A percentile compares a stretch with the other conserved stretches of the same genome.
Evolutionary conservation across 1,140 invertebrate genomes (phyloP).

Genomic region (Nasonia vitripennis): DNA sequence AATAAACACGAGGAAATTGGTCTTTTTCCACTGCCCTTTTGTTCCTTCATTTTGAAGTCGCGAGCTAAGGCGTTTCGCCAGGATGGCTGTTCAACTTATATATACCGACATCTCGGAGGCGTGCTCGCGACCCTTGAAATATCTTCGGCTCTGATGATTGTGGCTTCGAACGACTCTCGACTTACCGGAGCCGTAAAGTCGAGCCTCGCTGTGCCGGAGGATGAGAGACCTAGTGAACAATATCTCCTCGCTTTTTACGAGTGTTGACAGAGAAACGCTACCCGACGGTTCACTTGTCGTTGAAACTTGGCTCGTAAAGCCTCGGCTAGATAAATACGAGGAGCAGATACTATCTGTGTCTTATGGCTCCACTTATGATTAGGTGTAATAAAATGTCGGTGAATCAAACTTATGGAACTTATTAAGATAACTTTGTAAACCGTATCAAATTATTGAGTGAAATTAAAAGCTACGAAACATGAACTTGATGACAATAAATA

Average conservation of each 20-base stretch:
- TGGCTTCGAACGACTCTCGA: background rate
- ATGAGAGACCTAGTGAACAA: background rate
- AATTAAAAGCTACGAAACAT: too few species aligned
- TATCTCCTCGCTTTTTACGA: background rate
- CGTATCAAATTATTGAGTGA: too few species aligned
- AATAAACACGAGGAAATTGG: background rate
- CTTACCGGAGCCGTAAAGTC: background rate
- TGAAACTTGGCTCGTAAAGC: too few species aligned
- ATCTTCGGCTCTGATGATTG: background rate
- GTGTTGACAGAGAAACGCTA: background rate
- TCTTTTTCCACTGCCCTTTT: background rate
- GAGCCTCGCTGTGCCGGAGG: background rate
- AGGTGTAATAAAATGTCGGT: too few species aligned
- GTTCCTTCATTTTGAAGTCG: background rate
- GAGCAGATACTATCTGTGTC: too few species aligned
- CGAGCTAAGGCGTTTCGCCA: background rate
- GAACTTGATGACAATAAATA: background rate
- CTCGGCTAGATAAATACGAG: too few species aligned
- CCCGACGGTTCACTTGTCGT: too few species aligned
- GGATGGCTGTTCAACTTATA: background rate
- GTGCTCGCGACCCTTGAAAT: background rate
- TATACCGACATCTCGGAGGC: background rate
- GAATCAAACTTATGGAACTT: too few species aligned
- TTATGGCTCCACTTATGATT: too few species aligned
- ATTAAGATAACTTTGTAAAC: too few species aligned